phyloP scores from a whole-genome alignment of 2,888 invertebrate genomes.

The Phalera bucephala region DNA sequence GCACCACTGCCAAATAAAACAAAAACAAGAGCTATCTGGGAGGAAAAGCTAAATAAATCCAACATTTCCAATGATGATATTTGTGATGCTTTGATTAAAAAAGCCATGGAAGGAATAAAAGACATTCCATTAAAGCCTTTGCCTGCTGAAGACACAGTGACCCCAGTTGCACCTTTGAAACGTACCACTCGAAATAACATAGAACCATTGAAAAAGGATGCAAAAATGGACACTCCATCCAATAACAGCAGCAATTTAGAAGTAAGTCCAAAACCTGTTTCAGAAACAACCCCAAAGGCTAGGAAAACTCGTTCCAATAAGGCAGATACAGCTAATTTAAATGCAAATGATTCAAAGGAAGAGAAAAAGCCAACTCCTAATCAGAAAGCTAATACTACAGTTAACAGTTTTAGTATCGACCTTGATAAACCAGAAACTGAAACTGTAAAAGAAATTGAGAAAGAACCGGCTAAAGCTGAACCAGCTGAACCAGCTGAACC shows the following conservation, averaged over 20 bases:
- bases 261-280: constrained; percentile 7
- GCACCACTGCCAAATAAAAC: constrained; percentile 45
- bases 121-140: constrained; percentile 42
- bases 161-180: constrained; percentile 5
- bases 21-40: constrained; percentile 65
- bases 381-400: background rate
- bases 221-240: constrained; percentile 9
- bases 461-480: constrained; percentile 26
- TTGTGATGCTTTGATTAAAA: constrained; percentile 72
- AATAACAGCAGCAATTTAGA: constrained; percentile 10
- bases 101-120: constrained; percentile 72
- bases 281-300: background rate
- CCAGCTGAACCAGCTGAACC: constrained; percentile 27
- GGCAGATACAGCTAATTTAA: constrained; percentile 1
- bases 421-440: constrained; percentile 6
- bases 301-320: constrained; percentile 20
- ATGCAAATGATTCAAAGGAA: background rate
- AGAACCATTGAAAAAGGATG: constrained; percentile 11
- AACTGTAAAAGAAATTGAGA: constrained; percentile 14
- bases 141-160: constrained; percentile 12
- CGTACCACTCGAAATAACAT: constrained; percentile 5
- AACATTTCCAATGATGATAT: constrained; percentile 76
- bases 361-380: background rate
- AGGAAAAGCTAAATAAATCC: constrained; percentile 64
- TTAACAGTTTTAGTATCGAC: too few relatives aligned